Evolutionary conservation across 1,140 invertebrate species (phyloP).

Genomic region (Drosophila serrata): DNA sequence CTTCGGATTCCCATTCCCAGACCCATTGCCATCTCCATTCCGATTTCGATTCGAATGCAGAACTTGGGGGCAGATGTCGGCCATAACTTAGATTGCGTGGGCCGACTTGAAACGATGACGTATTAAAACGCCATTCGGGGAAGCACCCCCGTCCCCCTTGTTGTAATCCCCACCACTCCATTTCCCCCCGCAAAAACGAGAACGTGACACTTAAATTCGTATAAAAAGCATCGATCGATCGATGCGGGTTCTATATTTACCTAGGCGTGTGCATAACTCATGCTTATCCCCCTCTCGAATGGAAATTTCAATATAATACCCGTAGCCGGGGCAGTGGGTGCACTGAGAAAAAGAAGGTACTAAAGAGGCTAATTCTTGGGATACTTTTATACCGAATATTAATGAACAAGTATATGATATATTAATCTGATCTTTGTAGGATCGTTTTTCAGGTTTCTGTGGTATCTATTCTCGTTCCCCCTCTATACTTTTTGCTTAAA

Average conservation of each 20-base stretch:
- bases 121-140: constrained; percentile 75
- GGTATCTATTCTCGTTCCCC: not conserved
- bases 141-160: constrained; percentile 11
- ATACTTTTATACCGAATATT: not conserved
- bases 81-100: constrained; percentile 79
- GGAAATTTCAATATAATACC: constrained; percentile 60
- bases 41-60: constrained; percentile 54
- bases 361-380: not conserved
- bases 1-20: constrained; percentile 59
- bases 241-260: constrained; percentile 82
- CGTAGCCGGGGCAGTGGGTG: constrained; percentile 7
- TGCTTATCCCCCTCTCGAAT: constrained; percentile 64
- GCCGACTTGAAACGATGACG: constrained; percentile 76
- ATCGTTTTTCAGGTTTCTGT: not conserved
- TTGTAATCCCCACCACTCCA: constrained; percentile 22
- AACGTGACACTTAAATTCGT: constrained; percentile 82
- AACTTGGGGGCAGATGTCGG: constrained; percentile 75
- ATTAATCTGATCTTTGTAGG: not conserved
- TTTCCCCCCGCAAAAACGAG: constrained; percentile 17
- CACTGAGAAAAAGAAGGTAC: not conserved
- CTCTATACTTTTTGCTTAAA: not conserved
- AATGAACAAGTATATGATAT: not conserved
- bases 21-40: constrained; percentile 35
- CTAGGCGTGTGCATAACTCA: constrained; percentile 74
- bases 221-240: constrained; percentile 81